Evolutionary conservation across 2,888 invertebrate species (phyloP), one percentile per base, ranked within the genome.

Genomic region (Metalampra italica): DNA sequence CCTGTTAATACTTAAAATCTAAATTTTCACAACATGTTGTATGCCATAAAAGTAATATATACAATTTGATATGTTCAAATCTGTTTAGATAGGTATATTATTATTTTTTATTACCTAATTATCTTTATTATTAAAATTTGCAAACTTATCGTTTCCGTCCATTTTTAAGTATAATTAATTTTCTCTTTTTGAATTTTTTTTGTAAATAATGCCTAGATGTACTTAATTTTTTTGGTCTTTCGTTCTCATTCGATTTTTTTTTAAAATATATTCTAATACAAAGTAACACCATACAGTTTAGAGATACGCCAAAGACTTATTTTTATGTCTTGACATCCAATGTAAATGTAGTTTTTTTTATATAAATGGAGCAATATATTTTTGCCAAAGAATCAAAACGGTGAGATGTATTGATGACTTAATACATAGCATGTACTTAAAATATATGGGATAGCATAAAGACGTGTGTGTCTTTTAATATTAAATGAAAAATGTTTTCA

Each of bases 121-220:
- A 56, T 71, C 59, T 48, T 61, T 49, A 62, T 64, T 64, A 65
- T 73, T 65, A 22, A 22, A 22, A 75, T 69, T 81, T 83, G 64
- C 62, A 67, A 75, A 78, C 82, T 83, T 87, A 87, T 88, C 85
- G 62, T 83, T 88, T 87, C 89, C 89, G 88, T 89, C 88, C 89
- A 89, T 70, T 73, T 71, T 71, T 64, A 64, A 64, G 59, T 65
- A 59, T 71, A 41, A 40, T 63, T 67, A 64, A 66, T 68, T 75
- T 73, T 71, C 64, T 68, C 66, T 68, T 61, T 67, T 69, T 67
- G 63, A 62, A 62, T 59, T 65, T 65, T 74, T 60, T 62, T 40
- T 54, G 50, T 51, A 57, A 45, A 52, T 50, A 51, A 37, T 51
- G 37, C 42, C 13, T 43, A 14, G 8, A 22, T 13, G 12, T 29